phyloP scores from a whole-genome alignment of 2,113 vertebrate genomes.

The Vulpes ferrilata region DNA sequence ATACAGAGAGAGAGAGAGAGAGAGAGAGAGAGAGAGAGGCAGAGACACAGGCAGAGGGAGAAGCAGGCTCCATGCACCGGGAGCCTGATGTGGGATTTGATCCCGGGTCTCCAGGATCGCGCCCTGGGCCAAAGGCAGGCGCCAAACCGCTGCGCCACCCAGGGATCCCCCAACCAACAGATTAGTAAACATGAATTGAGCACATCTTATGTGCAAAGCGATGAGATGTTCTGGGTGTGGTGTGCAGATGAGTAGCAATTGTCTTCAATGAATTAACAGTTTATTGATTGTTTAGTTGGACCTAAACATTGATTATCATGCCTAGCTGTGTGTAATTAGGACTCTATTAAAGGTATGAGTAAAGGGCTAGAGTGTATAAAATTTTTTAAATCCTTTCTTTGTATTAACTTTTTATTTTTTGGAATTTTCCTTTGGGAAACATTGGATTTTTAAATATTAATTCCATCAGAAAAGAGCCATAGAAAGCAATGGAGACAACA shows the following conservation, averaged over 20 bases:
- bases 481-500: background rate
- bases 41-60: too few relatives aligned
- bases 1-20: too few relatives aligned
- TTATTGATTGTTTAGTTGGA: background rate
- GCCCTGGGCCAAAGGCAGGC: too few relatives aligned
- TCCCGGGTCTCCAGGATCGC: too few relatives aligned
- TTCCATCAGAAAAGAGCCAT: background rate
- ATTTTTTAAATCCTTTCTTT: background rate
- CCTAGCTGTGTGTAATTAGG: background rate
- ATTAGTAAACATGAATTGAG: too few relatives aligned
- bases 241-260: background rate
- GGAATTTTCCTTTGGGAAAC: background rate
- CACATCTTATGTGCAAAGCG: background rate
- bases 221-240: background rate
- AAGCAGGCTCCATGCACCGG: too few relatives aligned
- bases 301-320: background rate
- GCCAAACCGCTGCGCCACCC: too few relatives aligned
- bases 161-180: background rate
- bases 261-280: accelerated
- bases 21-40: too few relatives aligned
- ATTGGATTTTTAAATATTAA: conserved; percentile 40
- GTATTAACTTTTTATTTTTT: background rate
- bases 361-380: background rate
- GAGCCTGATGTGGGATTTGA: too few relatives aligned
- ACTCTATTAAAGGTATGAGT: background rate